Conservation (phyloP, 2,113 vertebrate genomes). For the Megaleporinus macrocephalus region DNA sequence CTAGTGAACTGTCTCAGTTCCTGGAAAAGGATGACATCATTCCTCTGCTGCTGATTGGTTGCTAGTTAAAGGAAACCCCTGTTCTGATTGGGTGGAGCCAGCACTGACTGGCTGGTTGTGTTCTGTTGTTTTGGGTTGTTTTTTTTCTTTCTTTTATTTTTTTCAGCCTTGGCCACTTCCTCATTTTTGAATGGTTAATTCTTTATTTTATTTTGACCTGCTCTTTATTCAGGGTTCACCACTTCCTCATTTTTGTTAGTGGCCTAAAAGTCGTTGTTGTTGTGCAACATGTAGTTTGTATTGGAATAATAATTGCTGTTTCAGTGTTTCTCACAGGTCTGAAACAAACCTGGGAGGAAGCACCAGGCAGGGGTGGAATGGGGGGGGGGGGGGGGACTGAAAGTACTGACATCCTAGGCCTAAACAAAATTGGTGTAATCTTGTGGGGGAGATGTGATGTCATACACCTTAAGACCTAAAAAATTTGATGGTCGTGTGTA, state of each 20-base stretch:
- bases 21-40: constrained; percentile 47
- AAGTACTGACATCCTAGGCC: too few species aligned
- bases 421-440: too few species aligned
- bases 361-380: too few species aligned
- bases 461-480: too few species aligned
- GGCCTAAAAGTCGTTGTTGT: not conserved
- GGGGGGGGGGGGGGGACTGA: too few species aligned
- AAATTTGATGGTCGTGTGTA: too few species aligned
- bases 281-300: not conserved
- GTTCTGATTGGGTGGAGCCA: constrained; percentile 39
- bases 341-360: not conserved
- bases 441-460: too few species aligned
- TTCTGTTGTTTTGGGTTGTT: too few species aligned
- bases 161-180: not conserved
- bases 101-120: constrained; percentile 3
- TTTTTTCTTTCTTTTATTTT: not conserved
- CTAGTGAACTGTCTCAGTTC: constrained; percentile 36
- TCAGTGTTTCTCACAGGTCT: not conserved
- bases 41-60: constrained; percentile 42
- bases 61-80: constrained; percentile 43
- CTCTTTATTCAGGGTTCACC: too few species aligned
- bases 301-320: not conserved
- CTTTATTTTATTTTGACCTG: not conserved
- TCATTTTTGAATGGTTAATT: not conserved
- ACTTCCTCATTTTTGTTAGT: constrained; percentile 10